Evolutionary conservation across 2,797 vertebrate genomes (phyloP), one percentile per base, ranked within the genome.

Genomic region (Enteromius afrohamiltoni): DNA sequence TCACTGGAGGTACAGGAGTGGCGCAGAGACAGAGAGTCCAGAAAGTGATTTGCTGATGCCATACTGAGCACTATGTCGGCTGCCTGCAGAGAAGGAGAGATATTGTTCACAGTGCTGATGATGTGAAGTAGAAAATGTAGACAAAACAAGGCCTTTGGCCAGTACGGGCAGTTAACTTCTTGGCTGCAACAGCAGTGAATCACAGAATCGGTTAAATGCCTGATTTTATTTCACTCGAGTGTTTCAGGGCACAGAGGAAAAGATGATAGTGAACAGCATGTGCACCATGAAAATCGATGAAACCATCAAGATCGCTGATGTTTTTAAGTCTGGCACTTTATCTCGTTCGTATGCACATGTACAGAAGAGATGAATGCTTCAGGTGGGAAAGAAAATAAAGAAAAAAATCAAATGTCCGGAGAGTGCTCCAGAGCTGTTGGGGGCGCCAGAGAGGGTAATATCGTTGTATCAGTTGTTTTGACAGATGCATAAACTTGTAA

Each of bases 21-120:
- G n/a, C 8, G 23, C 6, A 16, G 14, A 58, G n/a, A 67, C 0
- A 4, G 4, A 16, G 55, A 60, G 51, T 29, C n/a, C n/a, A n/a
- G 34, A 60, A 60, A 21, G 40, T 14, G 37, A 80, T 45, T 80
- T 60, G 51, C 51, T 79, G 78, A 19, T 55, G n/a, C 34, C 16
- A 10, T 37, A 58, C 11, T 10, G 47, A 68, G 45, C 29, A 23
- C 65, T 58, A 47, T 71, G 11, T 29, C 9, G 51, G 17, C 23
- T 58, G 49, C 37, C 17, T 58, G 67, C 17, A 23, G 14, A 77
- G 58, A 45, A 10, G 9, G 3, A 42, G 21, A 47, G 58, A 77
- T 31, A 47, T 64, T 47, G 75, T 47, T 62, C 58, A 77, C 75
- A 21, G 58, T 26, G 29, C 64, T 79, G 62, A 79, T 10, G 6